Evolutionary conservation across 2,113 vertebrate genomes (phyloP).

Genomic region (Polypterus bichir): DNA sequence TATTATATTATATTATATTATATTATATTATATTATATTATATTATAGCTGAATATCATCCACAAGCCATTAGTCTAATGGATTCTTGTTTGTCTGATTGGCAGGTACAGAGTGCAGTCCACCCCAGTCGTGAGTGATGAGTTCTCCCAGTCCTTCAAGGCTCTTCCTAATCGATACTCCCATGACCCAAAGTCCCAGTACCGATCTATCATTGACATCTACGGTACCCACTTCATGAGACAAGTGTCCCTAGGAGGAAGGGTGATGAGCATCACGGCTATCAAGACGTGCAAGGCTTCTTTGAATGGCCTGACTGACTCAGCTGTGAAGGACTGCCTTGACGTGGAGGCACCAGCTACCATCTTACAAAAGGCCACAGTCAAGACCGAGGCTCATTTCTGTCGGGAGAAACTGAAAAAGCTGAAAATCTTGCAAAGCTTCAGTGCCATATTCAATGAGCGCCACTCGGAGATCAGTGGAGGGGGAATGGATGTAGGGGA

Average conservation of each 20-base stretch:
- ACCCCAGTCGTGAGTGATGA: constrained; percentile 46
- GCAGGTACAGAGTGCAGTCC: constrained; percentile 51
- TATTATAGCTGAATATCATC: too few species aligned
- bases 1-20: too few species aligned
- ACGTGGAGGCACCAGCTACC: constrained; percentile 41
- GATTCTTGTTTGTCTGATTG: constrained; percentile 19
- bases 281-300: constrained; percentile 52
- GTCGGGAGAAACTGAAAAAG: constrained; percentile 41
- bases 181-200: constrained; percentile 32
- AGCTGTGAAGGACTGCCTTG: constrained; percentile 52
- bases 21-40: too few species aligned
- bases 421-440: constrained; percentile 29
- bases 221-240: constrained; percentile 61
- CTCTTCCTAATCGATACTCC: constrained; percentile 36
- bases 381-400: constrained; percentile 27
- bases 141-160: constrained; percentile 44
- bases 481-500: constrained; percentile 48
- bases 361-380: constrained; percentile 42
- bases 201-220: constrained; percentile 44
- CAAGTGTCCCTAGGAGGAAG: constrained; percentile 56
- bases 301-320: constrained; percentile 43
- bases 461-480: constrained; percentile 45
- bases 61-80: neutral
- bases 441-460: constrained; percentile 52
- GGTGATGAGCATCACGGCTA: constrained; percentile 48